These are phyloP conservation scores for Tethea ocularis DNA, from an alignment of 2,888 invertebrate species.

Conservation along the genomic window DNA sequence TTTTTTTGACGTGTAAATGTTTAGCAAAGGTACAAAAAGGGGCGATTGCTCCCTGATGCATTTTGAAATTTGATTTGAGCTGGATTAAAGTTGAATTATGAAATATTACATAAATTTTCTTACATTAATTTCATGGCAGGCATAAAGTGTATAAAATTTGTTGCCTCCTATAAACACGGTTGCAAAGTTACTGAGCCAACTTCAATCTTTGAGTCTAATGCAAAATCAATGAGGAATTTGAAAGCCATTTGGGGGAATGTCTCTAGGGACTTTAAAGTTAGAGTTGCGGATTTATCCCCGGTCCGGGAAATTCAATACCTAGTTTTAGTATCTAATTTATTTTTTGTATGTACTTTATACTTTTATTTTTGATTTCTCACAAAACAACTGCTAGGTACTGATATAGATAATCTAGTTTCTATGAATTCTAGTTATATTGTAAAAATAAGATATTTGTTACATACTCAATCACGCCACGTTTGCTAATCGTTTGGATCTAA, in stretches of 20 bases:
- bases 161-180: neutral
- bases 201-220: conserved; percentile 7
- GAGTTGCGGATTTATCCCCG: conserved; percentile 7
- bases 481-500: neutral
- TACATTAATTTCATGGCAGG: neutral
- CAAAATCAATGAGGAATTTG: conserved; percentile 9
- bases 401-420: too few species aligned
- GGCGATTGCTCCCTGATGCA: neutral
- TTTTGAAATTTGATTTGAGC: neutral
- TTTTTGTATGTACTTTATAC: neutral
- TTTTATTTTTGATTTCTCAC: neutral
- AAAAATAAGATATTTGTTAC: too few species aligned
- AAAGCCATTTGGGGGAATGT: neutral
- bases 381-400: too few species aligned
- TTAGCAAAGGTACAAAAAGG: neutral
- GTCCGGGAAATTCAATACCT: conserved; percentile 5
- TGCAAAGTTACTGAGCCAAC: neutral
- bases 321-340: conserved; percentile 6
- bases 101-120: neutral
- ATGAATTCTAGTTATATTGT: too few species aligned
- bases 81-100: neutral
- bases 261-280: conserved; percentile 9
- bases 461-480: neutral
- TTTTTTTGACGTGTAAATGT: conserved; percentile 29
- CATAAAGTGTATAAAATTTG: neutral